Conservation (phyloP, 2,113 vertebrate species). For the Phrynosoma blainvillii region DNA sequence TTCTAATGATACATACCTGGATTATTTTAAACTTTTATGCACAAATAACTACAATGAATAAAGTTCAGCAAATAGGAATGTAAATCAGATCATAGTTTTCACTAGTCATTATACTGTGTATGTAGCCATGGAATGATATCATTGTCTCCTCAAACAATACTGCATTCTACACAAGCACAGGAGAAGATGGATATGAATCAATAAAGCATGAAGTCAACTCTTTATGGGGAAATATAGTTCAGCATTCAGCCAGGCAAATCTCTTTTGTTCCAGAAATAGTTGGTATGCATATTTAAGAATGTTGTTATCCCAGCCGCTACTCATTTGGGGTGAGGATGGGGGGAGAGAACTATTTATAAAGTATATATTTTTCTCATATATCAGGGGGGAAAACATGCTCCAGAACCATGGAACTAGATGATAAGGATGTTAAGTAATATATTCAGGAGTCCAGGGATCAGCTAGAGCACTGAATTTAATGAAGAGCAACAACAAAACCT, state of each 20-base stretch:
- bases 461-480: constrained; percentile 7
- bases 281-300: constrained; percentile 30
- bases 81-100: constrained; percentile 44
- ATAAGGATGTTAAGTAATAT: background rate
- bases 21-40: constrained; percentile 28
- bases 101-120: constrained; percentile 1
- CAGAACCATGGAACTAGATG: constrained; percentile 6
- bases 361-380: background rate
- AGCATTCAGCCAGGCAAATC: constrained; percentile 35
- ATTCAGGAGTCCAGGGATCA: background rate
- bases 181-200: constrained; percentile 17
- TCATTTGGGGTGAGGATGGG: too few relatives aligned
- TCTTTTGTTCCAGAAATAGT: constrained; percentile 15
- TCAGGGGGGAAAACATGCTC: background rate
- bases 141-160: constrained; percentile 39
- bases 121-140: constrained; percentile 37
- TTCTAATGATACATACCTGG: constrained; percentile 7
- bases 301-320: background rate
- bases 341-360: constrained; percentile 10
- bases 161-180: constrained; percentile 33
- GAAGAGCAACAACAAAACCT: background rate
- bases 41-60: constrained; percentile 8
- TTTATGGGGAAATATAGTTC: constrained; percentile 38
- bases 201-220: constrained; percentile 23
- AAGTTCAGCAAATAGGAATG: constrained; percentile 27